phyloP scores from a whole-genome alignment of 2,888 invertebrate genomes.

The Augiades crinisus region DNA sequence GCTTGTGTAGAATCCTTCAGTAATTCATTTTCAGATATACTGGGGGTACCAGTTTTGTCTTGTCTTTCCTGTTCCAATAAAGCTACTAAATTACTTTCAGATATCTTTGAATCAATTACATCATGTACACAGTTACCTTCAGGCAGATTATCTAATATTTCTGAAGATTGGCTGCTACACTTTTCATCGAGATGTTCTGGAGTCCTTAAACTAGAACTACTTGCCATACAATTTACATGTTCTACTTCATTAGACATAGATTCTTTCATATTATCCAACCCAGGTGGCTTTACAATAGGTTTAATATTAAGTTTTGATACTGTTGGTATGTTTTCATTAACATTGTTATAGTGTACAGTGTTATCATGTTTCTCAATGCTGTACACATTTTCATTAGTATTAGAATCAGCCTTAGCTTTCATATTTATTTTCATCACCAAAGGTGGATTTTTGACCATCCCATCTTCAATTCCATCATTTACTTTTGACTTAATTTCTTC shows the following conservation, averaged over 20 bases:
- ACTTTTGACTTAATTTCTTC: slow-evolving; percentile 49
- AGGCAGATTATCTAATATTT: neutral
- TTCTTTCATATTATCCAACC: slow-evolving; percentile 31
- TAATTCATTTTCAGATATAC: neutral
- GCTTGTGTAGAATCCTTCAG: neutral
- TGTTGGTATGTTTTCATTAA: slow-evolving; percentile 42
- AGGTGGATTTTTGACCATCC: slow-evolving; percentile 59
- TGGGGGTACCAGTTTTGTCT: neutral
- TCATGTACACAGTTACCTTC: slow-evolving; percentile 1
- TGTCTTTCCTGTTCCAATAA: slow-evolving; percentile 8
- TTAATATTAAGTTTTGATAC: slow-evolving; percentile 62
- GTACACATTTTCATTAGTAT: slow-evolving; percentile 44
- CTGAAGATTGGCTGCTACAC: neutral
- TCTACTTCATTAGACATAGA: neutral
- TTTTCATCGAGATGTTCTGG: neutral
- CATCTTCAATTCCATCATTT: slow-evolving; percentile 49
- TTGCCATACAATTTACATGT: slow-evolving; percentile 3
- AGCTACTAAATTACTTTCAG: neutral
- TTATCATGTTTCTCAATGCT: slow-evolving; percentile 40
- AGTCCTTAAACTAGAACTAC: neutral
- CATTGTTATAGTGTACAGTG: slow-evolving; percentile 49
- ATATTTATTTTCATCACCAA: slow-evolving; percentile 73
- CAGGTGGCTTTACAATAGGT: slow-evolving; percentile 46
- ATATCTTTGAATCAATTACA: neutral
- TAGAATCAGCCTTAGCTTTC: slow-evolving; percentile 57